Percentiles rank a stretch among this genome's conserved stretches.
Evolutionary conservation across 1,140 invertebrate genomes (phyloP).

Genomic region (Wasmannia auropunctata): DNA sequence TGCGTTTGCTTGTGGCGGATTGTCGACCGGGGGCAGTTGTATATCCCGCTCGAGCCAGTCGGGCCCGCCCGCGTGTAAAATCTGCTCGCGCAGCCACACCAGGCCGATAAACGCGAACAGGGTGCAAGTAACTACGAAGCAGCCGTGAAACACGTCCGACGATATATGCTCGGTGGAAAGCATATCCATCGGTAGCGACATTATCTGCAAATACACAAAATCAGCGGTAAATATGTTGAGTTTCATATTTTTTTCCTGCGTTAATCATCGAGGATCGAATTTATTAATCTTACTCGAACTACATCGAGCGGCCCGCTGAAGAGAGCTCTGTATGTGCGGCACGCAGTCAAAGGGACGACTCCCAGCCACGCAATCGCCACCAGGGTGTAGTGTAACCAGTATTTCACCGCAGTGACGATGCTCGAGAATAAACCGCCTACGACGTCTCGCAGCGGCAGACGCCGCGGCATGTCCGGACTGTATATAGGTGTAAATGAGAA

Average conservation of each 20-base stretch:
- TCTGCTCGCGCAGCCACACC: constrained; percentile 99
- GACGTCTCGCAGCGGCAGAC: constrained; percentile 96
- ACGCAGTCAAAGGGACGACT: constrained; percentile 98
- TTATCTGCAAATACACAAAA: constrained; percentile 81
- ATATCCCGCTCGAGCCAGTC: constrained; percentile 95
- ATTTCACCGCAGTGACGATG: constrained; percentile 95
- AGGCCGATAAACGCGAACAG: constrained; percentile 98
- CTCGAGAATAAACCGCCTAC: constrained; percentile 95
- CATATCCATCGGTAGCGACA: constrained; percentile 96
- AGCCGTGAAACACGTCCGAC: constrained; percentile 97
- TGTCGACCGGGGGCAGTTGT: constrained; percentile 80
- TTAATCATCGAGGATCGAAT: too few relatives aligned
- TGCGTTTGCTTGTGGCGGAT: constrained; percentile 75
- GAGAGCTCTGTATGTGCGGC: constrained; percentile 96
- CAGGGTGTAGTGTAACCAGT: constrained; percentile 98
- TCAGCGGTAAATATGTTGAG: neutral
- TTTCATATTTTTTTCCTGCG: neutral
- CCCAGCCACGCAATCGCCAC: constrained; percentile 99
- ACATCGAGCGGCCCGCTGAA: constrained; percentile 95
- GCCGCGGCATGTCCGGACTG: constrained; percentile 99
- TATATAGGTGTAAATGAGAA: constrained; percentile 99
- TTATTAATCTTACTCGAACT: constrained; percentile 85
- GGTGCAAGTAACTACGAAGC: constrained; percentile 98
- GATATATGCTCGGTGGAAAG: constrained; percentile 96
- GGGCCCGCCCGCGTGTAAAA: constrained; percentile 97